Percentiles rank a stretch among this genome's conserved stretches.
Evolutionary conservation across 1,140 invertebrate species (phyloP).

Genomic region (Hyposmocoma kahamanoa): DNA sequence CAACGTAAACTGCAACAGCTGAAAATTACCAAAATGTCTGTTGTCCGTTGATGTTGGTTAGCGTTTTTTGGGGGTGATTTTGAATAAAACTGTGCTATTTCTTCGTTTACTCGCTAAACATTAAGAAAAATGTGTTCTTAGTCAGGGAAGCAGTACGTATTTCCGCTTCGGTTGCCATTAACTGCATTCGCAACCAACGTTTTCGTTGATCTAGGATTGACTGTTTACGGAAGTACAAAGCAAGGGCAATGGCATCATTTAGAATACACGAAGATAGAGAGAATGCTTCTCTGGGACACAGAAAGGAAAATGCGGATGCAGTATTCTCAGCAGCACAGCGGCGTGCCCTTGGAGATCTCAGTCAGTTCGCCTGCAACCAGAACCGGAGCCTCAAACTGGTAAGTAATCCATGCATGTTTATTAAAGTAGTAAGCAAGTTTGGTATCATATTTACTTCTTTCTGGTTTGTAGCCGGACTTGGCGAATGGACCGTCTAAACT

Average conservation of each 20-base stretch:
- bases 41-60: conserved; percentile 62
- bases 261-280: conserved; percentile 81
- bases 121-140: conserved; percentile 45
- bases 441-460: conserved; percentile 8
- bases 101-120: conserved; percentile 37
- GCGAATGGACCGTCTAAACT: conserved; percentile 61
- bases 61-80: conserved; percentile 53
- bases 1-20: conserved; percentile 66
- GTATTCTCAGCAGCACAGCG: conserved; percentile 72
- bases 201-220: conserved; percentile 30
- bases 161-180: conserved; percentile 33
- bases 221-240: conserved; percentile 48
- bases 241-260: conserved; percentile 76
- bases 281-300: conserved; percentile 64
- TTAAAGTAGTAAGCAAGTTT: no score
- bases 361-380: conserved; percentile 60
- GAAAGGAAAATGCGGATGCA: conserved; percentile 60
- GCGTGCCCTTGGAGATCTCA: conserved; percentile 69
- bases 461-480: conserved; percentile 38
- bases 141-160: conserved; percentile 21
- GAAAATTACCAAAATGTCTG: conserved; percentile 58
- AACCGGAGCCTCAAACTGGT: conserved; percentile 59
- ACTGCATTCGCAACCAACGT: conserved; percentile 27
- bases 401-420: conserved; percentile 24
- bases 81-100: conserved; percentile 23